A percentile compares a stretch with the other conserved stretches of the same genome.
Evolutionary conservation across 2,888 invertebrate genomes (phyloP).

Genomic region (Digitonthophagus gazella): DNA sequence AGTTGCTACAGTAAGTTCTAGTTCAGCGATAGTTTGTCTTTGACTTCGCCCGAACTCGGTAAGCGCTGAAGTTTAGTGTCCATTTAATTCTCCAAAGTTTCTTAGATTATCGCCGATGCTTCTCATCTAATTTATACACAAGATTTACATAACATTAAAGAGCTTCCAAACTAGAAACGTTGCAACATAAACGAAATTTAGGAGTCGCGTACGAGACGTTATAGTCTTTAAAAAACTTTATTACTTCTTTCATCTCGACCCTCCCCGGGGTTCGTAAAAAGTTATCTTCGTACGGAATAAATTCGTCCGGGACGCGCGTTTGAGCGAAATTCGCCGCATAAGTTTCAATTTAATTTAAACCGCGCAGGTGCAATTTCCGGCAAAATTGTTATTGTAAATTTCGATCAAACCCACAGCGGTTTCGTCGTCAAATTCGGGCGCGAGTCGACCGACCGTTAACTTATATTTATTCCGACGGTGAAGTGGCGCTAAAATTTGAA

Average conservation of each 20-base stretch:
- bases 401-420: conserved; percentile 1
- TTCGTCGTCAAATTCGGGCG: not conserved
- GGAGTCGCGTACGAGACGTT: not conserved
- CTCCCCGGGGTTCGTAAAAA: not conserved
- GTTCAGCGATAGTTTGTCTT: not conserved
- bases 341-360: not conserved
- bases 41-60: not conserved
- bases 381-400: conserved; percentile 14
- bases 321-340: not conserved
- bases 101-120: not conserved
- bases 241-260: not conserved
- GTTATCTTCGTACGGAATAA: not conserved
- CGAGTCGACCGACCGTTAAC: conserved; percentile 9
- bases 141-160: not conserved
- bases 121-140: not conserved
- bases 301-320: not conserved
- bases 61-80: not conserved
- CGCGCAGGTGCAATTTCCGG: not conserved
- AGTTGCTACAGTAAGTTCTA: not conserved
- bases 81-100: not conserved
- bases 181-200: not conserved
- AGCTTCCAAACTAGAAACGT: not conserved
- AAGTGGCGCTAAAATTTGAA: conserved; percentile 17
- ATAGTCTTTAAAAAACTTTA: not conserved
- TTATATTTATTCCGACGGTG: conserved; percentile 10